Conservation (phyloP, 2,888 invertebrate genomes). For the Phragmatobia fuliginosa region DNA sequence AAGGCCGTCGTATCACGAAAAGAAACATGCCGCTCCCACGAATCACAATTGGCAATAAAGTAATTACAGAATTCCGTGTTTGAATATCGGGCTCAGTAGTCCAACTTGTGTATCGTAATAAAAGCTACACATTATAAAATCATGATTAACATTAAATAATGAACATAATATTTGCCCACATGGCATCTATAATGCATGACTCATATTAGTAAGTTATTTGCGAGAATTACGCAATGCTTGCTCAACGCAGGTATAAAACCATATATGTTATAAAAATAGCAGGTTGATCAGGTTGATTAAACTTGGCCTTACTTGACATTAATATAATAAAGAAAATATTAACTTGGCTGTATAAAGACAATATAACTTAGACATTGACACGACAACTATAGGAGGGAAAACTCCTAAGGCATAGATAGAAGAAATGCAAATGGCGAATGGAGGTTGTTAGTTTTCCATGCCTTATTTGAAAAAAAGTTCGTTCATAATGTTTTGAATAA, state of each 20-base stretch:
- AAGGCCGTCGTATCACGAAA: no score
- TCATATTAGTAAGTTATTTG: constrained; percentile 32
- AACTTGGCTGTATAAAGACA: background rate
- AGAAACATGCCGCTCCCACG: background rate
- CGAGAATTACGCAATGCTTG: constrained; percentile 41
- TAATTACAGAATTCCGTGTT: background rate
- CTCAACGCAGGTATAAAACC: constrained; percentile 15
- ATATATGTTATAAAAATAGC: constrained; percentile 7
- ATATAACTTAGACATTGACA: no score
- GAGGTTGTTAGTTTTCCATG: background rate
- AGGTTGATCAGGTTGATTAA: constrained; percentile 22
- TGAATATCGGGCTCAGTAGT: background rate
- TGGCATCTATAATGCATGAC: constrained; percentile 38
- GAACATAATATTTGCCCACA: constrained; percentile 34
- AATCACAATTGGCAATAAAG: background rate
- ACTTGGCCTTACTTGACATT: constrained; percentile 12
- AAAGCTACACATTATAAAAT: constrained; percentile 4
- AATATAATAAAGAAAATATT: background rate
- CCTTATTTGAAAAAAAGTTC: background rate
- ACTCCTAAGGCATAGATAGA: background rate
- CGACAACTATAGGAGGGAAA: background rate
- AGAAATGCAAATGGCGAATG: background rate
- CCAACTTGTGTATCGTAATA: background rate
- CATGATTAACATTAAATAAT: constrained; percentile 5
- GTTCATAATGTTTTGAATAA: no score